Conservation (phyloP, 2,797 vertebrate genomes). For the Manis javanica region DNA sequence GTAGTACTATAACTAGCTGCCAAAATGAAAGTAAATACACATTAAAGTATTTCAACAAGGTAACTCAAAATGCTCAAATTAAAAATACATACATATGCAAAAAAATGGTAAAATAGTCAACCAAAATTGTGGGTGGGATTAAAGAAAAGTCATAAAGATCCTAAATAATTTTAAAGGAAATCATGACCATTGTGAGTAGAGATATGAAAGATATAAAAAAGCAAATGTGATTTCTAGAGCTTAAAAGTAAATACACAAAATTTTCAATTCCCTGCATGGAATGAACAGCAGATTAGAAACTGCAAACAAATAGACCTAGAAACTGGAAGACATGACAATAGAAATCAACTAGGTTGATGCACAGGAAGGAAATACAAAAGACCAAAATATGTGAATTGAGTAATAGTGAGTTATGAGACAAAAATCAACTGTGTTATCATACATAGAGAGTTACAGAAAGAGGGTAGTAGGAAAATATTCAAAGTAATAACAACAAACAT, state of each 20-base stretch:
- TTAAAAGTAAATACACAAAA: neutral
- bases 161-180: neutral
- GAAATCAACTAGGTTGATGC: neutral
- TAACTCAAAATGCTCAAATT: neutral
- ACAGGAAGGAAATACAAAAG: neutral
- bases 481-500: neutral
- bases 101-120: neutral
- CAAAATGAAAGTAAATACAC: neutral
- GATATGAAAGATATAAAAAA: neutral
- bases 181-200: neutral
- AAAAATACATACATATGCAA: neutral
- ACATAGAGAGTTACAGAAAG: neutral
- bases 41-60: neutral
- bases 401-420: neutral
- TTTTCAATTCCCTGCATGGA: neutral
- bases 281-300: neutral
- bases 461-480: neutral
- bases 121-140: neutral
- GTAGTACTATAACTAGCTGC: neutral
- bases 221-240: neutral
- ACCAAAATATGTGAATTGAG: neutral
- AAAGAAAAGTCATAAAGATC: neutral
- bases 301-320: neutral
- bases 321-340: neutral
- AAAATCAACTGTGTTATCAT: neutral